phyloP scores from a whole-genome alignment of 37 sponge, comb jelly and placozoan species.

The Halisarca cf. caerulea region DNA sequence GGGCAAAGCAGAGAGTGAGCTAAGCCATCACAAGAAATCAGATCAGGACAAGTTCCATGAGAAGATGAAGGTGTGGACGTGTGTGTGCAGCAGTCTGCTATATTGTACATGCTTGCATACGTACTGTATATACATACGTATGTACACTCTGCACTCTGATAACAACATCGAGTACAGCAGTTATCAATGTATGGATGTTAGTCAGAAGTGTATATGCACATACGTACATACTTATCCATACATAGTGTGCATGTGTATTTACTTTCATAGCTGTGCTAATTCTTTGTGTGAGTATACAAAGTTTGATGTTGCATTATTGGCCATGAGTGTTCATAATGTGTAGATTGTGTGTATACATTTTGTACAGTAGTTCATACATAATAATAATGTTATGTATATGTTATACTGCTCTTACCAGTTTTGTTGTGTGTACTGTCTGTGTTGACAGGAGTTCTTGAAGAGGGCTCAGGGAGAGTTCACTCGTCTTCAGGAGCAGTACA shows the following conservation, averaged over 20 bases:
- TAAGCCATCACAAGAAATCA: constrained; percentile 61
- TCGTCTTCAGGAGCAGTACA: constrained; percentile 54
- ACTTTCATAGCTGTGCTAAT: no score
- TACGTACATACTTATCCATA: neutral
- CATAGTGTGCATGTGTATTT: no score
- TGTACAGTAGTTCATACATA: no score
- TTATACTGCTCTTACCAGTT: no score
- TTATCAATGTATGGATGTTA: neutral
- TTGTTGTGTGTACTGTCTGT: neutral
- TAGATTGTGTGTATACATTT: neutral
- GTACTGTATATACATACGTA: constrained; percentile 10
- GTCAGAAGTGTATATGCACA: neutral
- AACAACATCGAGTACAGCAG: no score
- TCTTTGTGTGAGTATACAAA: no score
- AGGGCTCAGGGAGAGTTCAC: constrained; percentile 55
- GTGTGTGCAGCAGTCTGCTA: no score
- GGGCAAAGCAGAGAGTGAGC: constrained; percentile 56
- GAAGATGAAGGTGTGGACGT: constrained; percentile 61
- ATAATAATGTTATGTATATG: no score
- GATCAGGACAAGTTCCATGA: constrained; percentile 67
- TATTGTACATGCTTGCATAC: neutral
- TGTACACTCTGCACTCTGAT: neutral
- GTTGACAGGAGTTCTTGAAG: constrained; percentile 56
- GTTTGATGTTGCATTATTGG: no score
- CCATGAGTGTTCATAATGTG: no score